Base-by-base conservation (phyloP, 2,113 vertebrate genomes). In the Gavia stellata region DNA sequence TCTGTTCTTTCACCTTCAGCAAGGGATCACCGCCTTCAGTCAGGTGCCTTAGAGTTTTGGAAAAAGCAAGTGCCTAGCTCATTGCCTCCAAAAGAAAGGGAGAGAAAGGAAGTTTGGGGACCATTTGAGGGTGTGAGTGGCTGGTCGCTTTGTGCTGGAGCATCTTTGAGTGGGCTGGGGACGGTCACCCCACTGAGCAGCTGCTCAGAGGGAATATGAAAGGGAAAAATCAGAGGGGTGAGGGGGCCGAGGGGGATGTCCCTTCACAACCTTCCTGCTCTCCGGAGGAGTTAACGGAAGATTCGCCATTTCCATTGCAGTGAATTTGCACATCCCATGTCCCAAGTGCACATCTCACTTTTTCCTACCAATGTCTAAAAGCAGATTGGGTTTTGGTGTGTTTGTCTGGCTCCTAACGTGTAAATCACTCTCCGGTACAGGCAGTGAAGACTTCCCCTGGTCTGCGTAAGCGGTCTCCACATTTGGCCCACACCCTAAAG, bases 381-480 rank as follows among this genome's bases (percentile, higher is more conserved):
- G 33, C 33, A 90, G 13, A 13, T 4, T 25, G 29, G 28, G 3
- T 7, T 87, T 73, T 65, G 59, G 36, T 59, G 47, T 28, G 23
- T 62, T 68, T 67, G 62, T 81, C 19, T 34, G n/a, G 19, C 53
- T 88, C 74, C 86, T 55, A 45, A 24, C 5, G 12, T 52, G 52
- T 45, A 38, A 80, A 36, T 26, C 16, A 38, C 31, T 17, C 26
- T 33, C 31, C 61, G 25, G 23, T 75, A 19, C 0, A 3, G 71
- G 34, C 45, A 52, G 40, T 10, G 49, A 68, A 50, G 50, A 10
- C 21, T 72, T 44, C 20, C 29, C 20, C 18, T 13, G 1, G 2
- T 53, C 45, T 87, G 6, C 0, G 0, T 40, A n/a, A 45, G 18
- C 0, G 0, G 21, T 33, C 8, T 85, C 56, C 4, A 2, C 3